Evolutionary conservation across 2,113 vertebrate genomes (phyloP), one percentile per base, ranked within the genome.

Genomic region (Indri indri): DNA sequence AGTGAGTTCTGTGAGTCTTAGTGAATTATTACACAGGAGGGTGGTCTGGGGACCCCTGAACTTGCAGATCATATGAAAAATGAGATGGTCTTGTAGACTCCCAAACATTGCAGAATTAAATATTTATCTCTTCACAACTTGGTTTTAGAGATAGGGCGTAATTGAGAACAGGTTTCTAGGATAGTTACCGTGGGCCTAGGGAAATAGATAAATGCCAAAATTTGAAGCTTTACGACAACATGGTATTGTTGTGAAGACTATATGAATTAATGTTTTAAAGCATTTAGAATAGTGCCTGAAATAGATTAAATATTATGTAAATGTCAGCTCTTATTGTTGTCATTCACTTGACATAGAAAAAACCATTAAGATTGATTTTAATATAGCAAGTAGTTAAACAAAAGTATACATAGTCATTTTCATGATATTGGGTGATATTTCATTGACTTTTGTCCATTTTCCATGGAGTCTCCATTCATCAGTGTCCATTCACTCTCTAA

Each of bases 201-300:
- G 3, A 76, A 70, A 50, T 66, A 82, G 5, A 45, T 18, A 71
- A 59, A 1, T 66, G 8, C 27, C 25, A 87, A 71, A 81, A 52
- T 22, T 20, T 42, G 14, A 91, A 79, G 20, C 2, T 37, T 71
- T 54, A 42, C 5, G 22, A 84, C 3, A 70, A 27, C 6, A 37
- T 5, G 66, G 16, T 8, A 14, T 59, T 9, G 3, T 37, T 80
- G 6, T 93, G 37, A 95, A 65, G 23, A 83, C 79, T 63, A 3
- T 2, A 61, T 65, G 42, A 63, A 37, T 89, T 90, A 52, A 70
- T 86, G 4, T 88, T 92, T 73, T 89, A 63, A 91, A 81, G 4
- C 22, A 81, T 16, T 63, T 77, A 47, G 17, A 50, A 40, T 6
- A 70, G 16, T 74, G 8, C 27, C 18, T 57, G 2, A 57, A 80